These are phyloP conservation scores for Psettodes erumei DNA, from an alignment of 2,113 vertebrate species.

Conservation along the genomic window DNA sequence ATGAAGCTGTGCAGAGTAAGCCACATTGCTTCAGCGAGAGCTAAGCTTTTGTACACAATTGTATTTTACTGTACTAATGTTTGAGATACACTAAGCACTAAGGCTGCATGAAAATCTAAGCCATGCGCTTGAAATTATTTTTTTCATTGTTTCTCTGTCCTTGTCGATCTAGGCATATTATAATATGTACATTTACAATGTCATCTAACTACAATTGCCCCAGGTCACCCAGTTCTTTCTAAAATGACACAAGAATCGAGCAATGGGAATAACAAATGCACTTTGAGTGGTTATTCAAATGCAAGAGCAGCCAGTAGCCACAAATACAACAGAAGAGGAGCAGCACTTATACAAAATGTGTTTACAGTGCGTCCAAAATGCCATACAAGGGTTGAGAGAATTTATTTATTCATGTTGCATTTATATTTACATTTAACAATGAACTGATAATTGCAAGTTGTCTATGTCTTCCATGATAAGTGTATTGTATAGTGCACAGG, in stretches of 20 bases:
- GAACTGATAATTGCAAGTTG: too few species aligned
- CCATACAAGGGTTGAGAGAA: neutral
- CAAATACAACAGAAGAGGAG: neutral
- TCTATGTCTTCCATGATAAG: too few species aligned
- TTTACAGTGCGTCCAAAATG: neutral
- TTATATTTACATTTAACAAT: too few species aligned
- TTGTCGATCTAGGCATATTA: neutral
- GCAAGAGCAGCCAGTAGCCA: too few species aligned
- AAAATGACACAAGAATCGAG: neutral
- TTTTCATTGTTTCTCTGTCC: neutral
- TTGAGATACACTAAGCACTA: neutral
- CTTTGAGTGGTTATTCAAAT: too few species aligned
- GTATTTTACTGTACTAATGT: neutral
- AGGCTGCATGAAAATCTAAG: neutral
- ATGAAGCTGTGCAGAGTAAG: constrained; percentile 17
- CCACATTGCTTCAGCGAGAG: constrained; percentile 9
- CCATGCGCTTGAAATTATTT: neutral
- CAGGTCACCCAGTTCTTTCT: neutral
- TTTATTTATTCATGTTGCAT: too few species aligned
- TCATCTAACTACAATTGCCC: too few species aligned
- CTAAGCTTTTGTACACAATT: constrained; percentile 14
- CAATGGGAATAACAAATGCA: too few species aligned
- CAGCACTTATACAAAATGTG: neutral
- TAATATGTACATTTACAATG: too few species aligned
- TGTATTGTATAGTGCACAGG: neutral